Base-by-base conservation (phyloP, 2,797 vertebrate species). In the Crax fasciolata region DNA sequence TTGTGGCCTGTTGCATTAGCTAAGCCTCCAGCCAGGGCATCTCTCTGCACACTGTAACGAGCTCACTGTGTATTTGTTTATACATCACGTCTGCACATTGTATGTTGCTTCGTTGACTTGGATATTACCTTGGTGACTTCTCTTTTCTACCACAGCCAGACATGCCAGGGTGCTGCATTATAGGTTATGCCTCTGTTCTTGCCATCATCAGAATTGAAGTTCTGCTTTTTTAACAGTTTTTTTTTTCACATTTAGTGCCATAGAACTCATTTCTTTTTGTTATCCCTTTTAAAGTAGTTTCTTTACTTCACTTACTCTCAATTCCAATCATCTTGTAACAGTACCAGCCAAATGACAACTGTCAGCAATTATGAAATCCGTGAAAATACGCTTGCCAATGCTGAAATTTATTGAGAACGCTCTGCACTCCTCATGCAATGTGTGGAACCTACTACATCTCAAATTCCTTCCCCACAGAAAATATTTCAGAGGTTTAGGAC, bases 281-380 rank as follows among this genome's bases (percentile, higher is more conserved):
- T 94, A 84, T 77, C 27, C 48, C 39, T 87, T 88, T 94, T 87
- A 61, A 83, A 83, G 90, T 65, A 44, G 43, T 92, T 93, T 89
- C 52, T 83, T 17, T 82, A 13, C 79, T 95, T 95, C 20, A 3
- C 55, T 91, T 89, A 58, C 21, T 76, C 41, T 76, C 15, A 4
- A 41, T 51, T 89, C 54, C 68, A 83, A 1, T 77, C 81, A 61
- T 90, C 49, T 28, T 62, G 49, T 80, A 89, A 48, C 65, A 73
- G 70, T 87, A 48, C 35, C 81, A 87, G 75, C 57, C 93, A 96
- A 89, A 44, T 92, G 73, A 96, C 89, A 94, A 92, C 87, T 94
- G 90, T 94, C 87, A 89, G 79, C 72, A 94, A 85, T 92, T 94
- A 83, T 70, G 76, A 87, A 95, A 83, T 93, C 81, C 83, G 75